Evolutionary conservation across 2,113 vertebrate genomes (phyloP).

Genomic region (Craseonycteris thonglongyai): DNA sequence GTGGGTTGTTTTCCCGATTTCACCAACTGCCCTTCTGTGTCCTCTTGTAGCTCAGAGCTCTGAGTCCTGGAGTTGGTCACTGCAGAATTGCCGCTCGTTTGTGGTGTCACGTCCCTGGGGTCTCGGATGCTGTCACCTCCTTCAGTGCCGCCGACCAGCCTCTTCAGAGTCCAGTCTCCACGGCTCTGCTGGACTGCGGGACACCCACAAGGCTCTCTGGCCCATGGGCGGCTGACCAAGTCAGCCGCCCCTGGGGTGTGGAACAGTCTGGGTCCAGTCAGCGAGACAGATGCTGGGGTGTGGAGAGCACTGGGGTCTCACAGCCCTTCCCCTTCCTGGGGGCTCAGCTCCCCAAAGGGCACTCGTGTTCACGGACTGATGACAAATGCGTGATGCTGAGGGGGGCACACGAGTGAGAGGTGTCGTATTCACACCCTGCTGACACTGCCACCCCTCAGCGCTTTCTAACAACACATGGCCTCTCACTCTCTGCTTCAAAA

Average conservation of each 20-base stretch:
- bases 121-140: background rate
- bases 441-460: no score
- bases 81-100: background rate
- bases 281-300: no score
- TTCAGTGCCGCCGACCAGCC: background rate
- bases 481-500: background rate
- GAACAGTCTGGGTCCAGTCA: background rate
- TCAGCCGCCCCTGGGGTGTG: background rate
- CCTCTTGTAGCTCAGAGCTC: background rate
- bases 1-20: background rate
- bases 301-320: background rate
- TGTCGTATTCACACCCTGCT: background rate
- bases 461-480: accelerated
- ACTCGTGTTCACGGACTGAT: background rate
- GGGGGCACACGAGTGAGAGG: no score
- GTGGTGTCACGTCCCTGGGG: background rate
- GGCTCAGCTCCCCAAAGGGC: background rate
- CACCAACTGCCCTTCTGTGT: background rate
- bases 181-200: background rate
- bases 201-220: background rate
- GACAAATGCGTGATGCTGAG: background rate
- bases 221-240: background rate
- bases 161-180: background rate
- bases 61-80: background rate
- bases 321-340: no score